A percentile compares a stretch with the other conserved stretches of the same genome.
phyloP scores from a whole-genome alignment of 2,797 vertebrate genomes.

The Lagorchestes hirsutus region DNA sequence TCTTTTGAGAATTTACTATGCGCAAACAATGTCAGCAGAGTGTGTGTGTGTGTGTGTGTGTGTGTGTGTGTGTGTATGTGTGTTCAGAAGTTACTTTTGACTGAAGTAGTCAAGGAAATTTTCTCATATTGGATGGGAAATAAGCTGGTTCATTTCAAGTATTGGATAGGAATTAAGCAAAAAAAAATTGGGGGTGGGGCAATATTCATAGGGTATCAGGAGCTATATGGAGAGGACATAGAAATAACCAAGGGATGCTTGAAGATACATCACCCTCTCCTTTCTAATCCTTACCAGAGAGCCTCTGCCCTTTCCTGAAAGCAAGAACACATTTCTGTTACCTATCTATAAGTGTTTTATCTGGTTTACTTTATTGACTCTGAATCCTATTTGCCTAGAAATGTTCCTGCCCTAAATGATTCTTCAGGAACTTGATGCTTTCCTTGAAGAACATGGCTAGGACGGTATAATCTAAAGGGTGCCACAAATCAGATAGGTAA shows the following conservation, averaged over 20 bases:
- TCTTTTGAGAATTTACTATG: neutral
- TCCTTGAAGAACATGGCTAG: neutral
- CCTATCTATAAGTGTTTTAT: neutral
- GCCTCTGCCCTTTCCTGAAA: neutral
- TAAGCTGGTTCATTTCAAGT: neutral
- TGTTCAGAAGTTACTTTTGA: neutral
- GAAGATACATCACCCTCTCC: neutral
- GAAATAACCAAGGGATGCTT: neutral
- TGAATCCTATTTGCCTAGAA: neutral
- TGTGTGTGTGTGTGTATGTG: too few relatives aligned
- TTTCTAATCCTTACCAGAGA: neutral
- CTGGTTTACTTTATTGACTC: neutral
- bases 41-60: too few relatives aligned
- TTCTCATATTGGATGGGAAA: neutral
- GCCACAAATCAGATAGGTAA: neutral
- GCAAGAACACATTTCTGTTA: neutral
- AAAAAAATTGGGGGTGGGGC: neutral
- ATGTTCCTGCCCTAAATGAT: neutral
- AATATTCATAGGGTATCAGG: neutral
- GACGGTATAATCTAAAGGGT: neutral
- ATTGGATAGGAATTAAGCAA: neutral
- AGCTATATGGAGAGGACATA: neutral
- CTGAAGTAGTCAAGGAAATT: neutral
- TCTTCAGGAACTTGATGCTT: neutral
- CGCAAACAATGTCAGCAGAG: neutral